phyloP scores from a whole-genome alignment of 2,113 vertebrate genomes.

The Cottus gobio region DNA sequence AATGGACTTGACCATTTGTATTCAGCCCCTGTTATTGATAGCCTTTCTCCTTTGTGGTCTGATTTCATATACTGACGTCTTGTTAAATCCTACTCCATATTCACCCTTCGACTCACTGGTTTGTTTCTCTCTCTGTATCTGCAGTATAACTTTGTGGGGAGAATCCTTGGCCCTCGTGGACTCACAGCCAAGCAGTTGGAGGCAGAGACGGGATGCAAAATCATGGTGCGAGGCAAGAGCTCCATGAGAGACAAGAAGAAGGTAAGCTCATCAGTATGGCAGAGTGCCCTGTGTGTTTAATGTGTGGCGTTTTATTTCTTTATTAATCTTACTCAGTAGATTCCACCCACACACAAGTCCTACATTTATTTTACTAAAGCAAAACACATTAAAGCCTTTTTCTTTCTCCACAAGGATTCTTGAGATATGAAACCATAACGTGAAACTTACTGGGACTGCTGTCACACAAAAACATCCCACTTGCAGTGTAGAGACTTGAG shows the following conservation, averaged over 20 bases:
- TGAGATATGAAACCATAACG: constrained; percentile 24
- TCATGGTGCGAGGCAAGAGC: constrained; percentile 88
- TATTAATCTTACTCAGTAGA: background rate
- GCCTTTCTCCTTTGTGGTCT: constrained; percentile 3
- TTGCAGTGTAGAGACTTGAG: constrained; percentile 29
- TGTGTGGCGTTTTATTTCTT: background rate
- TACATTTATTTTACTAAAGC: background rate
- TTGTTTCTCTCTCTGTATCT: constrained; percentile 56
- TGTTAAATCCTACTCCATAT: background rate
- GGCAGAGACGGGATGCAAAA: constrained; percentile 88
- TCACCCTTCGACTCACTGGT: constrained; percentile 19
- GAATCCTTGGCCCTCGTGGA: constrained; percentile 87
- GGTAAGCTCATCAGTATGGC: constrained; percentile 70
- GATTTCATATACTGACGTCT: background rate
- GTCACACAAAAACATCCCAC: constrained; percentile 25
- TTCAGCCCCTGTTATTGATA: background rate
- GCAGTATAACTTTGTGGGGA: constrained; percentile 88
- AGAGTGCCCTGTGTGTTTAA: constrained; percentile 10
- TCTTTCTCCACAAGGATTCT: constrained; percentile 15
- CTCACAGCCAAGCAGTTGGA: constrained; percentile 89
- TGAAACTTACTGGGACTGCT: constrained; percentile 9
- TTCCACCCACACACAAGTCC: background rate
- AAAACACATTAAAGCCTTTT: background rate
- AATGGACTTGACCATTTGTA: background rate
- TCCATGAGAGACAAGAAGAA: constrained; percentile 90